Evolutionary conservation across 2,888 invertebrate species (phyloP), one percentile per base, ranked within the genome.

Genomic region (Piscicola geometra): DNA sequence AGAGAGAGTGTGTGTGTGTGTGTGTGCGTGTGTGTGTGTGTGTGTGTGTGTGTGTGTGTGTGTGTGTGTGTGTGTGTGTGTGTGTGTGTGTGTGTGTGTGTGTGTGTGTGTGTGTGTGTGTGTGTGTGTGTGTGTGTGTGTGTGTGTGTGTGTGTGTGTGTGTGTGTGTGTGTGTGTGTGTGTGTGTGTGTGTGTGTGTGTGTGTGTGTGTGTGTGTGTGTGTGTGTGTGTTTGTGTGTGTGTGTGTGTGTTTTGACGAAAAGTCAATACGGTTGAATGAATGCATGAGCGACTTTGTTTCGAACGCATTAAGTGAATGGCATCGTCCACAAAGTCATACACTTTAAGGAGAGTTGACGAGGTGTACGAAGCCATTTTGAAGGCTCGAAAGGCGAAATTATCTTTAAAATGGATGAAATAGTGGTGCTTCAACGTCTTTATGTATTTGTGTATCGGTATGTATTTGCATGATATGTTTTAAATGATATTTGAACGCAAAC

Each of bases 21-120:
- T 67, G 28, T 67, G n/a, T 67, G 35, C 30, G 67, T 30, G 18
- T 30, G 28, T 67, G 28, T 67, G 28, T 67, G n/a, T 67, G 33
- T 67, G 28, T 67, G 33, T 32, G 30, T 67, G 33, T 67, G n/a
- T 67, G 67, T 67, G 35, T 67, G 67, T 67, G 35, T 67, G 67
- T 67, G 35, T 67, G 67, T 67, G 35, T 67, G 67, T 67, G 35
- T 67, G 67, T 67, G 35, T 67, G 67, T 67, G 35, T 67, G 67
- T 67, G 35, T 67, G 67, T 67, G 35, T 67, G 67, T 67, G 35
- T 67, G 67, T 67, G 35, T 67, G 67, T 67, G 35, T 67, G 67
- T 67, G 35, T 67, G 67, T 67, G 35, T 67, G 67, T 67, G 35
- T 67, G 67, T 67, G 35, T 67, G 67, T 67, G 35, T 67, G 67